Evolutionary conservation across 2,888 invertebrate species (phyloP).

Genomic region (Drosophila atripex): DNA sequence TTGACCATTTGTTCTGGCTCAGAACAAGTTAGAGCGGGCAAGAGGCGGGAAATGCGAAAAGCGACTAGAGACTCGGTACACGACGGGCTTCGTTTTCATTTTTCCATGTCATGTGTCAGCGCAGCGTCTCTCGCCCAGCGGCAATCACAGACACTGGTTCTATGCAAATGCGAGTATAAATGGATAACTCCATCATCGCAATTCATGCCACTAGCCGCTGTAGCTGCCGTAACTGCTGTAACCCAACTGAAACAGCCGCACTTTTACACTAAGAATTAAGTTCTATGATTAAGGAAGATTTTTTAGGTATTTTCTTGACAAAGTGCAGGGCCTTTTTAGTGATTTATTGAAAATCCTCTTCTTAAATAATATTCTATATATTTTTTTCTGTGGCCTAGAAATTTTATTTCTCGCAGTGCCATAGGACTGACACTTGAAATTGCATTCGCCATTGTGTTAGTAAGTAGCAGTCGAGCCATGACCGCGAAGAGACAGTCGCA

Average conservation of each 20-base stretch:
- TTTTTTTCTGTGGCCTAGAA: too few species aligned
- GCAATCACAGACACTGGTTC: constrained; percentile 72
- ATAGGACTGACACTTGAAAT: constrained; percentile 29
- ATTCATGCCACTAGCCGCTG: constrained; percentile 62
- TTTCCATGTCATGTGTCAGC: constrained; percentile 80
- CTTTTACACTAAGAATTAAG: constrained; percentile 9
- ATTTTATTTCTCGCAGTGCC: constrained; percentile 10
- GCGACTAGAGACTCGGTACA: constrained; percentile 48
- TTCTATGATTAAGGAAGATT: too few species aligned
- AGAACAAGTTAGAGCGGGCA: not conserved
- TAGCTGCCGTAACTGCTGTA: constrained; percentile 36
- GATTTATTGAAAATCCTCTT: too few species aligned
- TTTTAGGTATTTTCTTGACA: too few species aligned
- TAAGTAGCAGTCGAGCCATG: constrained; percentile 52
- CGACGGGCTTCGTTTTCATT: constrained; percentile 73
- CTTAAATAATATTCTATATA: too few species aligned
- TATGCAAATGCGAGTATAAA: constrained; percentile 79
- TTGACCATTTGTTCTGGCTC: constrained; percentile 40
- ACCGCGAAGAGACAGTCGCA: constrained; percentile 69
- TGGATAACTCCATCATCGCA: constrained; percentile 81
- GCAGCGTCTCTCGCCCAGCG: constrained; percentile 73
- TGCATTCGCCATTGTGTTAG: constrained; percentile 43
- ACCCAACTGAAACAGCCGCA: constrained; percentile 38
- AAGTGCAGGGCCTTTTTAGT: too few species aligned
- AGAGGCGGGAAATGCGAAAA: constrained; percentile 7